These are phyloP conservation scores for Pterocles gutturalis DNA, from an alignment of 2,113 vertebrate genomes.

Conservation along the genomic window DNA sequence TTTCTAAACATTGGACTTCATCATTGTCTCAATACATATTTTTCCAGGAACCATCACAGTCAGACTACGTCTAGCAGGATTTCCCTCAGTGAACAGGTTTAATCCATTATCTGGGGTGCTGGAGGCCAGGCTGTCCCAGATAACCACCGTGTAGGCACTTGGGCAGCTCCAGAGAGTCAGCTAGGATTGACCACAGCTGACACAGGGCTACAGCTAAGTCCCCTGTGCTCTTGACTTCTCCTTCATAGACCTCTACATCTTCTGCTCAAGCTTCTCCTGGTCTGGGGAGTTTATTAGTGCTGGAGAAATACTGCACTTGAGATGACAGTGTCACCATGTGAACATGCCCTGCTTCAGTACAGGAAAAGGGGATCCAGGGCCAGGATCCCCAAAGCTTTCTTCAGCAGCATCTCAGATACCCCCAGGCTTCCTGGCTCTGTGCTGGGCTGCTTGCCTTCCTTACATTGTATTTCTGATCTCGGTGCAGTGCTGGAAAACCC, in stretches of 20 bases:
- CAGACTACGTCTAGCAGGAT: background rate
- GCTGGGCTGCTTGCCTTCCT: background rate
- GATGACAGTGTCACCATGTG: fast-evolving
- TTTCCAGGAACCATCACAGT: background rate
- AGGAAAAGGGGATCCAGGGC: background rate
- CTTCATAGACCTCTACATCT: background rate
- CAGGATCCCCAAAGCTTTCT: background rate
- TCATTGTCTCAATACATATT: background rate
- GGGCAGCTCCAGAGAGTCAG: background rate
- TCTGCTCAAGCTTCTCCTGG: background rate
- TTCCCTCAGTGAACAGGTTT: background rate
- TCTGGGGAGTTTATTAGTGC: background rate
- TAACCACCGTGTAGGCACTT: fast-evolving
- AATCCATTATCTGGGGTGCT: background rate
- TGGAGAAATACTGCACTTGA: background rate
- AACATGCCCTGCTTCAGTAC: background rate
- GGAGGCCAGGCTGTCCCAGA: background rate
- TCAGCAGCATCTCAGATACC: background rate
- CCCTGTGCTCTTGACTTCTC: background rate
- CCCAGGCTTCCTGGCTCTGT: background rate
- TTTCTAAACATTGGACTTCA: background rate
- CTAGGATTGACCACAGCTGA: background rate
- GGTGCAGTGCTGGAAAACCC: fast-evolving
- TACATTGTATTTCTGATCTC: background rate
- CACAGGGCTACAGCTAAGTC: background rate